Conservation (phyloP, 2,888 invertebrate species). For the Diabrotica balteata region DNA sequence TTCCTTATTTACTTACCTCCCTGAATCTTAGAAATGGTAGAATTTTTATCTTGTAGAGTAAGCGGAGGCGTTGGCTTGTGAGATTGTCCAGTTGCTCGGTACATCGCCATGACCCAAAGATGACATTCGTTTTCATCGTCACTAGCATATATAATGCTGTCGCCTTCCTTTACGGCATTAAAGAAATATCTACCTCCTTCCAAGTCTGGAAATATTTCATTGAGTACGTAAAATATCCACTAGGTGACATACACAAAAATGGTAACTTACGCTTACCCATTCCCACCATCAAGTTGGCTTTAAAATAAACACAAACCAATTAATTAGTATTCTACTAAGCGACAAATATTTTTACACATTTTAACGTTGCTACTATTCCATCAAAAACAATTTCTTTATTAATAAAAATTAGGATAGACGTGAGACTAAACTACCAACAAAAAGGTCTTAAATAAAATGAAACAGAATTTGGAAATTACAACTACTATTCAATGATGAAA, state of each 20-base stretch:
- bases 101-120: conserved; percentile 99
- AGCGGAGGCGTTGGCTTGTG: conserved; percentile 98
- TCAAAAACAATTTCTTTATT: too few relatives aligned
- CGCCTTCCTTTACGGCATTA: conserved; percentile 98
- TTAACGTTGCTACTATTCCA: too few relatives aligned
- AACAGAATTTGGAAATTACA: too few relatives aligned
- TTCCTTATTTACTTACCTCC: conserved; percentile 70
- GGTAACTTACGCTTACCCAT: conserved; percentile 73
- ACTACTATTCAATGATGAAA: too few relatives aligned
- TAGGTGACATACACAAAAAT: conserved; percentile 39
- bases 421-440: too few relatives aligned
- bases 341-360: too few relatives aligned
- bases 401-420: too few relatives aligned
- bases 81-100: conserved; percentile 98
- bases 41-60: conserved; percentile 78
- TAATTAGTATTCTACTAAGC: background rate
- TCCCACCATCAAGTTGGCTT: conserved; percentile 91
- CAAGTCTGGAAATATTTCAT: conserved; percentile 69
- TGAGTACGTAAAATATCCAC: conserved; percentile 36
- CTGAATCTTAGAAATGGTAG: conserved; percentile 86
- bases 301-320: conserved; percentile 48
- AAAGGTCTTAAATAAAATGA: too few relatives aligned
- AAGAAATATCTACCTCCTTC: conserved; percentile 96
- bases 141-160: conserved; percentile 94
- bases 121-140: conserved; percentile 98